These are phyloP conservation scores for Spongilla lacustris DNA, from an alignment of 37 sponge, comb jelly and placozoan species.

Conservation along the genomic window DNA sequence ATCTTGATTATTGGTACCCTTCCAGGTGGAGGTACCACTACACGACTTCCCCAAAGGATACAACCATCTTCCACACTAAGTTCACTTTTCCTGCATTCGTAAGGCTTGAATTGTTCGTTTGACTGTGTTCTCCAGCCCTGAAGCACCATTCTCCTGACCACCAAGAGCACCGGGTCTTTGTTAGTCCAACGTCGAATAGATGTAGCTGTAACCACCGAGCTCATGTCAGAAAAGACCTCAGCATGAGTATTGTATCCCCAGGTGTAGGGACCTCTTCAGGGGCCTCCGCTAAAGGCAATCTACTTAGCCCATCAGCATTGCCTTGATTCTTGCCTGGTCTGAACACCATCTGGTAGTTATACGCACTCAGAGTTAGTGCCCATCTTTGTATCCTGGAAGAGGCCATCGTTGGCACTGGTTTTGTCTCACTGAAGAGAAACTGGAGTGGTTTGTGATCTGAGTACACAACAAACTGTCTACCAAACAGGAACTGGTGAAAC, in stretches of 20 bases:
- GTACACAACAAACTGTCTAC: background rate
- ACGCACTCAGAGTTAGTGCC: constrained; percentile 44
- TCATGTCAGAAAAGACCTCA: background rate
- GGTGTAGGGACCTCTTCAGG: constrained; percentile 8
- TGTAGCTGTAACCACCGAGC: background rate
- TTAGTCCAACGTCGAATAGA: constrained; percentile 6
- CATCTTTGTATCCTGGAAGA: constrained; percentile 18
- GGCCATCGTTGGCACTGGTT: background rate
- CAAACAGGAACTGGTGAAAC: constrained; percentile 2
- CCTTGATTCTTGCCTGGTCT: constrained; percentile 12
- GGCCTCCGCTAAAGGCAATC: constrained; percentile 20
- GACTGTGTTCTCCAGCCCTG: background rate
- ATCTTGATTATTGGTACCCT: constrained; percentile 3
- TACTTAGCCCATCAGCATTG: constrained; percentile 47
- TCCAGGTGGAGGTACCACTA: constrained; percentile 11
- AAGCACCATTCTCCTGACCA: background rate
- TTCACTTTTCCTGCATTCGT: background rate
- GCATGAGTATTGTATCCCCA: constrained; percentile 20
- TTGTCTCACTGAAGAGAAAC: background rate
- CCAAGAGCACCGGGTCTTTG: constrained; percentile 4
- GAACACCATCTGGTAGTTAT: constrained; percentile 32
- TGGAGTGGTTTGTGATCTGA: constrained; percentile 1
- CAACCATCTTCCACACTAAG: constrained; percentile 23
- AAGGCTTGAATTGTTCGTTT: background rate
- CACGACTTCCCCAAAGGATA: constrained; percentile 5